A percentile compares a stretch with the other conserved stretches of the same genome.
These are phyloP conservation scores for Gerris lacustris DNA, from an alignment of 2,888 invertebrate genomes.

Conservation along the genomic window DNA sequence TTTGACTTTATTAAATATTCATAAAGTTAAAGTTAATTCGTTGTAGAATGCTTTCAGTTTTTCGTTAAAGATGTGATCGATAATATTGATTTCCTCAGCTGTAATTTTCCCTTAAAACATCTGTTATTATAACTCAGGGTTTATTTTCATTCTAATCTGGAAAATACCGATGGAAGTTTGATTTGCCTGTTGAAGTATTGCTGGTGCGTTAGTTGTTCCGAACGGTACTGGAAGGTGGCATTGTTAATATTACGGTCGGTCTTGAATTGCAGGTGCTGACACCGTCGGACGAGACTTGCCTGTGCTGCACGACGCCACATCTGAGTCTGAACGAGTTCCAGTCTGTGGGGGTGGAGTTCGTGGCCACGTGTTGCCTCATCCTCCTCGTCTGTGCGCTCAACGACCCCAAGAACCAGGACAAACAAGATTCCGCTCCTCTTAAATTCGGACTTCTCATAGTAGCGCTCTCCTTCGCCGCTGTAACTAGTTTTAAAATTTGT, in stretches of 20 bases:
- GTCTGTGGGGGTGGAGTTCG: slow-evolving; percentile 47
- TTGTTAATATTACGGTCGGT: background rate
- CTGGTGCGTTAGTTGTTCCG: too few relatives aligned
- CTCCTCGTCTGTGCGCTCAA: slow-evolving; percentile 57
- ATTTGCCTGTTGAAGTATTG: too few relatives aligned
- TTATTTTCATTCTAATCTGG: too few relatives aligned
- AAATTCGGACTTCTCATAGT: slow-evolving; percentile 38
- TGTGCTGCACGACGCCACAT: slow-evolving; percentile 53
- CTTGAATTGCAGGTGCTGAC: slow-evolving; percentile 15
- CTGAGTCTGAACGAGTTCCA: slow-evolving; percentile 38
- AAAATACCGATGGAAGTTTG: too few relatives aligned
- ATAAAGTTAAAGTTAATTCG: too few relatives aligned
- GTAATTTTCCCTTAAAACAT: too few relatives aligned
- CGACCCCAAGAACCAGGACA: slow-evolving; percentile 46
- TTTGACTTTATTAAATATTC: too few relatives aligned
- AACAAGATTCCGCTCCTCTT: slow-evolving; percentile 37
- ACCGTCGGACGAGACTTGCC: slow-evolving; percentile 34
- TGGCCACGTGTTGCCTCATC: slow-evolving; percentile 51
- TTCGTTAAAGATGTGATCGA: too few relatives aligned
- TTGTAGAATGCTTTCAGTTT: too few relatives aligned
- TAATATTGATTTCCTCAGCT: too few relatives aligned
- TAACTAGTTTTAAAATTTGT: slow-evolving; percentile 19
- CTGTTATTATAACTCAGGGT: too few relatives aligned
- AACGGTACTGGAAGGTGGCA: too few relatives aligned
- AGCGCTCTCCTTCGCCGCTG: slow-evolving; percentile 24